Evolutionary conservation across 2,888 invertebrate species (phyloP), one percentile per base, ranked within the genome.

Genomic region (Beris morrisii): DNA sequence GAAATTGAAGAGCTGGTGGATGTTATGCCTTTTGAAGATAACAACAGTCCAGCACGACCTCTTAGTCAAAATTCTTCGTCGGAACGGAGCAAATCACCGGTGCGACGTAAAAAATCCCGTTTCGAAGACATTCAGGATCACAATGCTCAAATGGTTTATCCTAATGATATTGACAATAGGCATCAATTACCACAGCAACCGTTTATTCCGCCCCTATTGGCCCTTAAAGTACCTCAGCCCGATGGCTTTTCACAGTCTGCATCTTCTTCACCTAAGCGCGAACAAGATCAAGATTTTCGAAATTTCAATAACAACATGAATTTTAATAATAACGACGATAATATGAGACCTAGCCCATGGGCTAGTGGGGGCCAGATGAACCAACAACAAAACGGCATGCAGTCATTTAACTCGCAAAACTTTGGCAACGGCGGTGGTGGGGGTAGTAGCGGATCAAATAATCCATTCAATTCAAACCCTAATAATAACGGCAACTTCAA

Each of bases 1-100:
- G 91, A 90, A 78, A 86, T 93, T 70, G 91, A 91, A 75, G 91
- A 93, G 74, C 77, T 93, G 44, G 86, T 87, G 66, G 92, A 92
- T 76, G 88, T 91, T 4, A 88, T 91, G 80, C 89, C 90, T 4
- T 85, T 87, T 69, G 88, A 89, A 70, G 86, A 86, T 50, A 59
- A 55, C 13, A 74, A 75, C 45, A 65, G 57, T 32, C 65, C 65
- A 13, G 57, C 61, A 12, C 53, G 59, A 5, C 75, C 77, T 0
- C 69, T 75, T 11, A 79, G 78, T 5, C 76, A 76, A 0, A 75
- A 75, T 1, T 68, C 76, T 28, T 76, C 78, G 53, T 70, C 72
- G 2, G 75, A 77, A 1, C 70, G 70, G 2, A 69, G 67, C 44
- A 73, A 73, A 13, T 65, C 65, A 43, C 79, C 81, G 0, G 73